Base-by-base conservation (phyloP, 2,888 invertebrate species). In the Machimus rusticus region DNA sequence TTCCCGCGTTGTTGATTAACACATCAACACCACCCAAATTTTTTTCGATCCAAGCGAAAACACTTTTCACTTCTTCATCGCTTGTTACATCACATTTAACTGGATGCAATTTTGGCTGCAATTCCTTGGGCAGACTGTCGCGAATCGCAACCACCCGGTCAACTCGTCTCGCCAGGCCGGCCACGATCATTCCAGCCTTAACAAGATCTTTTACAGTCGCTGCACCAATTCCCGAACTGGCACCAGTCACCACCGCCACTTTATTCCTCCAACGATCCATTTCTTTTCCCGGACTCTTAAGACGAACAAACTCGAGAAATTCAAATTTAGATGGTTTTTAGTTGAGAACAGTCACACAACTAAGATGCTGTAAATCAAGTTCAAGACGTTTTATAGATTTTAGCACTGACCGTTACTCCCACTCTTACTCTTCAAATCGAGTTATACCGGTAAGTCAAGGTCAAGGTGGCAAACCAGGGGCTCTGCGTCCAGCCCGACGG, bases 161-260 rank as follows among this genome's bases (percentile, higher is more conserved):
- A 31, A 93, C 91, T 19, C 94, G 92, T 82, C 94, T 91, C 0
- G 94, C 94, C 89, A 94, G 90, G 0, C 94, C 94, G 0, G 94
- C 93, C 0, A 95, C 94, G 82, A 93, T 92, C 89, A 95, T 89
- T 0, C 94, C 95, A 37, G 92, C 91, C 66, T 92, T 90, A 0
- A 93, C 93, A 37, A 94, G 90, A 79, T 92, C 91, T 85, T 91
- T 91, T 23, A 91, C 91, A 74, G 93, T 92, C 1, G 93, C 93
- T 0, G 93, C 93, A 16, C 94, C 95, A 87, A 95, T 95, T 0
- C 95, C 95, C 0, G 93, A 92, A 90, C 95, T 95, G 14, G 94
- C 95, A 1, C 95, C 95, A 0, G 95, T 95, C 77, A 95, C 94
- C 43, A 95, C 93, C 0, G 95, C 95, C 0, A 94, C 93, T 89